These are phyloP conservation scores for Sebastes alutus DNA, from an alignment of 2,797 vertebrate genomes.

Conservation along the genomic window DNA sequence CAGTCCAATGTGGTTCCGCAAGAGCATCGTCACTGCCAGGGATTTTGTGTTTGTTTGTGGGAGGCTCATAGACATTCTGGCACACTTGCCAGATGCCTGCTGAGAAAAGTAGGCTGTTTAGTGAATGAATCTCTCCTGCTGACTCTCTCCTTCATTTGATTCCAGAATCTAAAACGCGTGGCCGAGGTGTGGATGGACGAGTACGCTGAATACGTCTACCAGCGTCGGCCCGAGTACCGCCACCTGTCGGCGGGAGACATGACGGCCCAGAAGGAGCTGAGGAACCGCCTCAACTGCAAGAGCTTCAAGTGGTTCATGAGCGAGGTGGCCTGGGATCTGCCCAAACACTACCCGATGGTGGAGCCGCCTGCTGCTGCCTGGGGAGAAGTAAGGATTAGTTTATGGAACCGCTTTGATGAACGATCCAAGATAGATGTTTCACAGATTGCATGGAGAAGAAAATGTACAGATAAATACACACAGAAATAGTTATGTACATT, in stretches of 20 bases:
- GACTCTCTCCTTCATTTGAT: not conserved
- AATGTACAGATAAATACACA: not conserved
- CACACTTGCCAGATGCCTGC: not conserved
- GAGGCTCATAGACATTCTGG: not conserved
- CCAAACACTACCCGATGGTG: constrained; percentile 94
- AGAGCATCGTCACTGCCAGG: not conserved
- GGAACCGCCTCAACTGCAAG: constrained; percentile 89
- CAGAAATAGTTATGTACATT: not conserved
- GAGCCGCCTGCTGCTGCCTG: constrained; percentile 95
- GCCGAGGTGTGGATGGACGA: constrained; percentile 99
- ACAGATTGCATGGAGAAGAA: not conserved
- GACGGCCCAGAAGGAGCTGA: constrained; percentile 89
- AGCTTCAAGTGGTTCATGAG: constrained; percentile 98
- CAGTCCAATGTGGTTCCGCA: not conserved
- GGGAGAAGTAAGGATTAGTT: constrained; percentile 87
- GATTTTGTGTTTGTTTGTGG: not conserved
- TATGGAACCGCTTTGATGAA: not conserved
- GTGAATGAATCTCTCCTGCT: not conserved
- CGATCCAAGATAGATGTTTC: not conserved
- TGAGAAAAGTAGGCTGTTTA: not conserved
- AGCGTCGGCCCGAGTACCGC: constrained; percentile 95
- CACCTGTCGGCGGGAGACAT: constrained; percentile 95
- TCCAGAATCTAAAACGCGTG: constrained; percentile 95
- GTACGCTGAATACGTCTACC: constrained; percentile 94
- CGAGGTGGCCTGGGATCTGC: constrained; percentile 95